These are phyloP conservation scores for Atractosteus spatula DNA, from an alignment of 2,113 vertebrate species.

Conservation along the genomic window DNA sequence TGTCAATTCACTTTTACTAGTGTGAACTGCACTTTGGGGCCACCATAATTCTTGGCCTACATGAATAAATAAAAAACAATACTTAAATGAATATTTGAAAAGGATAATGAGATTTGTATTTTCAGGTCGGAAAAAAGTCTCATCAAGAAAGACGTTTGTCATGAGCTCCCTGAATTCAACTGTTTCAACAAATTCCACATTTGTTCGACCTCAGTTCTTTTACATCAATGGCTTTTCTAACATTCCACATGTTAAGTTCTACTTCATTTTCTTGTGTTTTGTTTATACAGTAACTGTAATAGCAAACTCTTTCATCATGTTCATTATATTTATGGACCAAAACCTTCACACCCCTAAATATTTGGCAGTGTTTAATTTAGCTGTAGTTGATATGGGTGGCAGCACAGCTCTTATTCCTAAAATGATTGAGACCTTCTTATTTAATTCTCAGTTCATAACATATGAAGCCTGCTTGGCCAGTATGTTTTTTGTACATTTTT, in stretches of 20 bases:
- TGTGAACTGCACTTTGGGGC: too few species aligned
- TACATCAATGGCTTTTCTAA: background rate
- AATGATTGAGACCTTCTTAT: constrained; percentile 4
- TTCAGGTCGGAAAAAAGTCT: too few species aligned
- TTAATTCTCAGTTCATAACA: background rate
- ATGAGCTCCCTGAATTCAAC: background rate
- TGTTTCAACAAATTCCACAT: background rate
- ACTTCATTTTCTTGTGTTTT: background rate
- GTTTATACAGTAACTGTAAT: background rate
- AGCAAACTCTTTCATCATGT: background rate
- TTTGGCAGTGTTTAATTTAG: constrained; percentile 16
- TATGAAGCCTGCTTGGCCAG: constrained; percentile 1
- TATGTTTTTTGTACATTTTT: constrained; percentile 12
- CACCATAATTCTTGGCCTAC: too few species aligned
- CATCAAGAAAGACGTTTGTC: too few species aligned
- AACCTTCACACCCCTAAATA: constrained; percentile 21
- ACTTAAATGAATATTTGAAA: too few species aligned
- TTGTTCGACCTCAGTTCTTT: background rate
- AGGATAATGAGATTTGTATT: too few species aligned
- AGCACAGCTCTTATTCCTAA: constrained; percentile 6
- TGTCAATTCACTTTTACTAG: too few species aligned
- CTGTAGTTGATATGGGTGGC: background rate
- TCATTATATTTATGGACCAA: background rate
- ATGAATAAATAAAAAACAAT: too few species aligned
- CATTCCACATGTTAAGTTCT: background rate